Base-by-base conservation (phyloP, 2,888 invertebrate genomes). In the Calliphora vomitoria region DNA sequence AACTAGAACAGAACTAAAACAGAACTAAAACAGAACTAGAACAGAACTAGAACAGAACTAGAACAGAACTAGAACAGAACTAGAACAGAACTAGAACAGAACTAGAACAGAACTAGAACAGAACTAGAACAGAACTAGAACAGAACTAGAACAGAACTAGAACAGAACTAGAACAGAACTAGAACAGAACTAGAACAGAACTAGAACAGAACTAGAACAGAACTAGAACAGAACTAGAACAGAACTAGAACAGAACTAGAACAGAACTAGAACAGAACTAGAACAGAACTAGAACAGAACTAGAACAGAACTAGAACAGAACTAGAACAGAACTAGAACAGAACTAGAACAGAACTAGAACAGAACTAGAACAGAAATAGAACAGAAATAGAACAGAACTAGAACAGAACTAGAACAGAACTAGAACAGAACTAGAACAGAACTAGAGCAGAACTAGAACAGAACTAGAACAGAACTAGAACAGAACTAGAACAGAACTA, bases 221-320 rank as follows among this genome's bases (percentile, higher is more conserved):
- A 50, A 50, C 50, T 15, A n/a, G n/a, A 50, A 13, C n/a, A 50
- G 50, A 50, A 50, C 50, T 50, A 50, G 50, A 50, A 50, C 50
- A 50, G 50, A 50, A 50, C 50, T 50, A 50, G 50, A 50, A 50
- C 50, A 50, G 50, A 50, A 50, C 50, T 50, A 50, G 50, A 50
- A 50, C 50, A 50, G 50, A 50, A 50, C 50, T 50, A 50, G 50
- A 50, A 50, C 50, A 50, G 15, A 10, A 50, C 47, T 47, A 47
- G 47, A 47, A 47, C 47, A 47, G 47, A 47, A 47, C 47, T 47
- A 47, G 47, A 47, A 47, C 47, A 47, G 47, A 47, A 47, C 47
- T 47, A 47, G 47, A 47, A 47, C 47, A 47, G 47, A 47, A 47
- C 50, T 50, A 50, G 50, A 50, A 50, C 50, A 50, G 50, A 50